A percentile compares a stretch with the other conserved stretches of the same genome.
These are phyloP conservation scores for Poeciliopsis occidentalis DNA, from an alignment of 2,113 vertebrate species.

Conservation along the genomic window DNA sequence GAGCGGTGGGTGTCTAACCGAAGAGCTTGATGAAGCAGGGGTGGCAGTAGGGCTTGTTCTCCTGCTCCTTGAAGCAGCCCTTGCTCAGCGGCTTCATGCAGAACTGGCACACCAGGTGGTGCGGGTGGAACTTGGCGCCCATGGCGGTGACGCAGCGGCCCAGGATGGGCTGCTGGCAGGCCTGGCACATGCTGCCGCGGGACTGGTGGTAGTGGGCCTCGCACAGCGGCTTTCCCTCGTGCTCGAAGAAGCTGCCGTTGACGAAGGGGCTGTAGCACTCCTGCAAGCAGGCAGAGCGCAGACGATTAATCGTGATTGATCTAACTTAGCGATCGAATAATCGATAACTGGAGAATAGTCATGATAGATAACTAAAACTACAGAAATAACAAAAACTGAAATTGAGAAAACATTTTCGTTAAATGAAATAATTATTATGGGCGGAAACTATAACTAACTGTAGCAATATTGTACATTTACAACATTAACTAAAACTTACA, in stretches of 20 bases:
- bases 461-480: too few relatives aligned
- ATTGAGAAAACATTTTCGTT: too few relatives aligned
- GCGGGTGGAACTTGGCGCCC: conserved; percentile 91
- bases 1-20: conserved; percentile 59
- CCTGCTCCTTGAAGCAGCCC: conserved; percentile 93
- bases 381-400: too few relatives aligned
- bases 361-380: too few relatives aligned
- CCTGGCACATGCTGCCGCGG: conserved; percentile 89
- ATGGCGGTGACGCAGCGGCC: conserved; percentile 92
- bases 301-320: neutral
- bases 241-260: conserved; percentile 92
- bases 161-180: conserved; percentile 90
- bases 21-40: conserved; percentile 92
- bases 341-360: too few relatives aligned
- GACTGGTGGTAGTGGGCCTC: conserved; percentile 91
- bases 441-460: too few relatives aligned
- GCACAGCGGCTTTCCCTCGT: conserved; percentile 88
- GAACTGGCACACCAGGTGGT: conserved; percentile 93
- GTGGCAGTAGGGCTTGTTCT: conserved; percentile 93
- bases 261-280: conserved; percentile 90
- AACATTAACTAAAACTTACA: too few relatives aligned
- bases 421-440: too few relatives aligned
- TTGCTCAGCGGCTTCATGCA: conserved; percentile 91
- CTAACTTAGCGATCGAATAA: too few relatives aligned
- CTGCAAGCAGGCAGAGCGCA: conserved; percentile 50